phyloP scores from a whole-genome alignment of 1,140 invertebrate species.

The Drosophila athabasca region DNA sequence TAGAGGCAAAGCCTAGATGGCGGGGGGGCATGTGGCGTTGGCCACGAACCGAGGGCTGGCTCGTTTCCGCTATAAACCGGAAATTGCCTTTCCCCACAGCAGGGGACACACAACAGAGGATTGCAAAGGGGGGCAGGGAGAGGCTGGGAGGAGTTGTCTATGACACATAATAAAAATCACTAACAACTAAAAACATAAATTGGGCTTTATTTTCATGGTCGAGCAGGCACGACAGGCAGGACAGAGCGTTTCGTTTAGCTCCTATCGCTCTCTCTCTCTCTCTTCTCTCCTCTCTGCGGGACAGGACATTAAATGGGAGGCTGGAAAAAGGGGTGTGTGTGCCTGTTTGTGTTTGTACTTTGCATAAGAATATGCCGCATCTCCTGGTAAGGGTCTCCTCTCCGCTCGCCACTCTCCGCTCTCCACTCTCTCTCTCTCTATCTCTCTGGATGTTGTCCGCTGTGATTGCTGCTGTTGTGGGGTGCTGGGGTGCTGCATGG shows the following conservation, averaged over 20 bases:
- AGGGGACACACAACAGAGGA: slow-evolving; percentile 30
- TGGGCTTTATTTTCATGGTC: slow-evolving; percentile 78
- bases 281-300: slow-evolving; percentile 17
- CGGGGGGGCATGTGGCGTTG: slow-evolving; percentile 19
- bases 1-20: too few species aligned
- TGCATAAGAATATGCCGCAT: slow-evolving; percentile 72
- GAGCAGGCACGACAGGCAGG: slow-evolving; percentile 19
- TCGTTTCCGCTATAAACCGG: slow-evolving; percentile 76
- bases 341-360: slow-evolving; percentile 57
- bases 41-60: slow-evolving; percentile 30
- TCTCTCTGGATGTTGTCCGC: slow-evolving; percentile 24
- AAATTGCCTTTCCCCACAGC: slow-evolving; percentile 65
- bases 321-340: slow-evolving; percentile 57
- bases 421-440: too few species aligned
- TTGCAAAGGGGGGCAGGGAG: background rate
- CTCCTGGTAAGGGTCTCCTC: slow-evolving; percentile 7
- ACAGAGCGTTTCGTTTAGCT: slow-evolving; percentile 9
- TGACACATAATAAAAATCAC: slow-evolving; percentile 82
- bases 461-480: slow-evolving; percentile 50
- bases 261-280: background rate
- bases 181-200: slow-evolving; percentile 82
- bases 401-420: too few species aligned
- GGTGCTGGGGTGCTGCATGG: background rate
- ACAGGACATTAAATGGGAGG: slow-evolving; percentile 57
- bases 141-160: slow-evolving; percentile 48